phyloP scores from a whole-genome alignment of 2,113 vertebrate species.

The Sylvia atricapilla region DNA sequence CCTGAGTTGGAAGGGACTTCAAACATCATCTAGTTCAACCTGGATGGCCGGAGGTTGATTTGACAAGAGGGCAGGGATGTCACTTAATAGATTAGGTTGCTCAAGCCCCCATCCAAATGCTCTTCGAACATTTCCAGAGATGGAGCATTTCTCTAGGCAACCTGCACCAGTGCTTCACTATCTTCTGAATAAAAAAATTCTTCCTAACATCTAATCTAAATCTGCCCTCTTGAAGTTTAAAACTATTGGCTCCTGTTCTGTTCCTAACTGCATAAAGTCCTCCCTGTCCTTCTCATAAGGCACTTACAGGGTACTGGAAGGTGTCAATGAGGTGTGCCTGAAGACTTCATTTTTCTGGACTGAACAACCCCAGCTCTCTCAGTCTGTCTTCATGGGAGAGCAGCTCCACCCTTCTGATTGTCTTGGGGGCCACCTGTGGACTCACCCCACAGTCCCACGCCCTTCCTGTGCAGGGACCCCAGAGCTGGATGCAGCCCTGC shows the following conservation, averaged over 20 bases:
- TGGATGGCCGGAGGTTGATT: background rate
- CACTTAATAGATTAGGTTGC: background rate
- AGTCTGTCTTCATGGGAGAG: background rate
- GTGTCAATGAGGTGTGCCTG: too few relatives aligned
- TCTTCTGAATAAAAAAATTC: background rate
- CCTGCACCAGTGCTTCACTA: background rate
- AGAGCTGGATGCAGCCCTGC: background rate
- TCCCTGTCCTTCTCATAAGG: background rate
- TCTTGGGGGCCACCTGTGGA: background rate
- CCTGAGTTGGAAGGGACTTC: background rate
- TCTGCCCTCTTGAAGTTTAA: background rate
- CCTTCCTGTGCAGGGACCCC: background rate
- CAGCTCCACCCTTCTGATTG: background rate
- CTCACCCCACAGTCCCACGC: accelerated
- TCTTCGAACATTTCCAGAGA: background rate
- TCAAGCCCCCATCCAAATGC: background rate
- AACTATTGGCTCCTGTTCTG: background rate
- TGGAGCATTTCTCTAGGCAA: background rate
- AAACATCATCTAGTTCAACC: background rate
- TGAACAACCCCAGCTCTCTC: background rate
- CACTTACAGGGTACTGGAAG: background rate
- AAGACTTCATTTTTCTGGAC: background rate
- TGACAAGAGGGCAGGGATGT: too few relatives aligned
- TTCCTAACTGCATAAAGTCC: background rate
- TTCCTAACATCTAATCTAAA: background rate